Conservation (phyloP, 37 sponge, comb jelly and placozoan species). For the Bolinopsis microptera region DNA sequence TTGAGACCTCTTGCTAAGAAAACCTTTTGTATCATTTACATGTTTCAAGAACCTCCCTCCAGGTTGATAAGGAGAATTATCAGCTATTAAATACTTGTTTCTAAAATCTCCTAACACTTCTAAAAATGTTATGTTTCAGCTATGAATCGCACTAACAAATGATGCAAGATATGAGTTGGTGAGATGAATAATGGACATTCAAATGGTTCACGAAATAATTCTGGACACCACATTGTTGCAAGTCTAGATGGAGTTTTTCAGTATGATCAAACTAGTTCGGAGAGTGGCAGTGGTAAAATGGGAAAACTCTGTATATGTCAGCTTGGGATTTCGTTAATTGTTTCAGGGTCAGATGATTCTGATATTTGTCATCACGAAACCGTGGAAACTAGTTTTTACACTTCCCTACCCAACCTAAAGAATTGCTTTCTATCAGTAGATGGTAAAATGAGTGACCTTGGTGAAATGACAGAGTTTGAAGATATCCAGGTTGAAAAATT, state of each 20-base stretch:
- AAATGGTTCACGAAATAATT: background rate
- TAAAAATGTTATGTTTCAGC: no score
- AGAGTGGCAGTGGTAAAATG: slow-evolving; percentile 52
- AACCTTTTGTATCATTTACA: no score
- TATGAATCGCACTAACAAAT: background rate
- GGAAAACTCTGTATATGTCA: slow-evolving; percentile 36
- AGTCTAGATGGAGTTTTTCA: background rate
- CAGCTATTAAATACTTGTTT: no score
- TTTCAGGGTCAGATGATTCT: background rate
- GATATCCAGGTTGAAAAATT: background rate
- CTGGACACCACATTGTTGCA: background rate
- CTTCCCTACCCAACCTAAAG: background rate
- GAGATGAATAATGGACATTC: background rate
- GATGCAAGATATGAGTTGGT: background rate
- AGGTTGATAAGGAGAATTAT: no score
- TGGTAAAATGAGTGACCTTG: background rate
- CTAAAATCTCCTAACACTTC: no score
- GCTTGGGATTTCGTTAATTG: slow-evolving; percentile 9
- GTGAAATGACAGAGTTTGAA: background rate
- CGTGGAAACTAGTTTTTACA: background rate
- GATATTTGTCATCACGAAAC: background rate
- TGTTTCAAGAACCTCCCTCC: no score
- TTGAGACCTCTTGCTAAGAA: no score
- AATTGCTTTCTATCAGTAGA: background rate
- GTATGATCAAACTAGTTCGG: background rate